Base-by-base conservation (phyloP, 2,797 vertebrate species). In the Chelonia mydas region DNA sequence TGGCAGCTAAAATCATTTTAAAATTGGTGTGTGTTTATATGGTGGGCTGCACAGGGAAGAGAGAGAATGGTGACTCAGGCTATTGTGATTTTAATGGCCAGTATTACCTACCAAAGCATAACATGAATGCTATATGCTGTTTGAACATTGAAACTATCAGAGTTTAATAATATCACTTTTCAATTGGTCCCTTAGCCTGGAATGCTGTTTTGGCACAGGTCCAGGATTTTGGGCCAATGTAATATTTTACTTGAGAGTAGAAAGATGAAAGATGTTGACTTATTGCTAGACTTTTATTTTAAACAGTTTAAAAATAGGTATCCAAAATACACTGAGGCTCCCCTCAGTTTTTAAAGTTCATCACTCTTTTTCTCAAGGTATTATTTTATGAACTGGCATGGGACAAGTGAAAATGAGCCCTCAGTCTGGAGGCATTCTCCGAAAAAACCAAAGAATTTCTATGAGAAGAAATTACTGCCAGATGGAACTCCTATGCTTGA, bases 381-480 rank as follows among this genome's bases (percentile, higher is more conserved):
- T 96, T 99, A 99, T 97, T 99, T 99, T 95, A 99, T 98, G 94
- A 99, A 99, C 97, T 99, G 99, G 99, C 99, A 99, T 1, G 99
- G 99, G n/a, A 99, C 99, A 72, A 99, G 98, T 17, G 99, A 99
- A 93, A 98, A 95, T 0, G 99, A 99, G 84, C 98, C 99, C 90
- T 98, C 98, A 0, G 99, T 99, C 83, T 99, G 99, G 99, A 98
- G 99, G 59, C 99, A 99, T 97, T 99, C 98, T 83, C 98, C 99
- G 37, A 99, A 98, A 97, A 99, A 98, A 97, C 98, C 99, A 83
- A 99, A 98, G 96, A 98, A 97, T 33, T 96, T 97, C 19, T 98
- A 98, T 0, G 98, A 98, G 93, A 98, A 98, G 65, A 99, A 99
- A 94, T 98, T 98, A 93, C 96, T 84, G 1, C 98, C 98, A 1